Evolutionary conservation across 2,888 invertebrate genomes (phyloP).

Genomic region (Beris chalybata): DNA sequence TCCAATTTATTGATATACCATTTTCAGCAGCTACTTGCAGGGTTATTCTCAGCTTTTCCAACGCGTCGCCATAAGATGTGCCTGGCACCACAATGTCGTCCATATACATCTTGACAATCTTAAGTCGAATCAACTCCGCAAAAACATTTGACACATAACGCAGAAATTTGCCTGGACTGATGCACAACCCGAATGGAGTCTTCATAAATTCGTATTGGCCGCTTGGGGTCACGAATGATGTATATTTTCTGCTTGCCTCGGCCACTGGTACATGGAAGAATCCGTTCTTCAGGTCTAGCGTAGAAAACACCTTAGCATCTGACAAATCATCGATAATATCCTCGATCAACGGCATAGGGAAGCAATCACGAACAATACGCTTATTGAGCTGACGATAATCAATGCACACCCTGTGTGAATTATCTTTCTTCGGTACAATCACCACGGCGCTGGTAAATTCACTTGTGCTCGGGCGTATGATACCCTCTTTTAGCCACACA

Average conservation of each 20-base stretch:
- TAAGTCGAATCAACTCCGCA: too few relatives aligned
- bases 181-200: too few relatives aligned
- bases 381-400: conserved; percentile 50
- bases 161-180: too few relatives aligned
- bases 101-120: too few relatives aligned
- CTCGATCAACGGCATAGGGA: conserved; percentile 48
- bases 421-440: conserved; percentile 40
- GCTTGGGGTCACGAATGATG: conserved; percentile 49
- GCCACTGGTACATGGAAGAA: conserved; percentile 51
- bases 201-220: conserved; percentile 51
- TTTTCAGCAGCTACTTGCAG: too few relatives aligned
- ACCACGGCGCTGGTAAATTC: conserved; percentile 43
- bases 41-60: too few relatives aligned
- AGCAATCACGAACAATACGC: conserved; percentile 45
- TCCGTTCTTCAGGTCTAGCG: conserved; percentile 37
- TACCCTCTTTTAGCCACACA: too few relatives aligned
- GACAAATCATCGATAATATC: conserved; percentile 46
- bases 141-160: too few relatives aligned
- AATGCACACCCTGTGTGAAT: conserved; percentile 43
- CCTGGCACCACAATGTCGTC: too few relatives aligned
- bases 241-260: conserved; percentile 45
- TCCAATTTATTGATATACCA: too few relatives aligned
- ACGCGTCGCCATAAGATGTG: too few relatives aligned
- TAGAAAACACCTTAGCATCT: conserved; percentile 40
- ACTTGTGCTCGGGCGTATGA: conserved; percentile 43